Conservation (phyloP, 2,797 vertebrate genomes). For the Epinephelus awoara region DNA sequence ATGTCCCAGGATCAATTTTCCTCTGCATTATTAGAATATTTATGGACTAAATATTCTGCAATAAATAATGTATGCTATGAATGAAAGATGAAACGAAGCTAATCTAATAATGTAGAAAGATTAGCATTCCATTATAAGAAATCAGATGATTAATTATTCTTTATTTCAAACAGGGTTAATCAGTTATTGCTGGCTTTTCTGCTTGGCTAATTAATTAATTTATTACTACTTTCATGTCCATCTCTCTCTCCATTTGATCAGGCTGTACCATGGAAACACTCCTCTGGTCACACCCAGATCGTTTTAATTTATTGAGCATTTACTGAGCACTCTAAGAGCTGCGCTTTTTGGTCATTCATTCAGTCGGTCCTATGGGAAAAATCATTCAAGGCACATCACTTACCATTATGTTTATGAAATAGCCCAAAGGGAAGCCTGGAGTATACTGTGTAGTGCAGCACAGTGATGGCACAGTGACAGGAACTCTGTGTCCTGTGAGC, state of each 20-base stretch:
- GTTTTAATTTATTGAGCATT: conserved; percentile 42
- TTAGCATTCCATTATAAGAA: conserved; percentile 16
- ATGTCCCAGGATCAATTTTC: background rate
- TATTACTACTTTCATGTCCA: conserved; percentile 23
- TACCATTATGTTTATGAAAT: conserved; percentile 43
- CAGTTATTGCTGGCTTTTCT: conserved; percentile 13
- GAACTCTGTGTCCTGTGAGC: background rate
- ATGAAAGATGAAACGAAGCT: conserved; percentile 15
- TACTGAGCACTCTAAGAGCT: conserved; percentile 24
- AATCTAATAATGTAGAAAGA: conserved; percentile 32
- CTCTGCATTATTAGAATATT: conserved; percentile 25
- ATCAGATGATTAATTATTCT: conserved; percentile 22
- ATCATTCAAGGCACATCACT: conserved; percentile 51
- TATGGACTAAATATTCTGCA: conserved; percentile 2
- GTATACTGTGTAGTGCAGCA: conserved; percentile 13
- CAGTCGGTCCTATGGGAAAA: conserved; percentile 45
- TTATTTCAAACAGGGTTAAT: conserved; percentile 28
- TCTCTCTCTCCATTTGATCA: conserved; percentile 22
- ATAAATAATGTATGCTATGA: conserved; percentile 38
- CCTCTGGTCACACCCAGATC: conserved; percentile 31
- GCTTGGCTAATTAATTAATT: conserved; percentile 21
- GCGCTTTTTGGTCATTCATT: conserved; percentile 37
- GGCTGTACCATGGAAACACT: conserved; percentile 12
- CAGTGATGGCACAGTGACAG: background rate
- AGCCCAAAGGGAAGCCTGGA: conserved; percentile 27